A percentile compares a stretch with the other conserved stretches of the same genome.
These are phyloP conservation scores for Porites australiensis DNA, from an alignment of 64 coral and sea anemone species.

Conservation along the genomic window DNA sequence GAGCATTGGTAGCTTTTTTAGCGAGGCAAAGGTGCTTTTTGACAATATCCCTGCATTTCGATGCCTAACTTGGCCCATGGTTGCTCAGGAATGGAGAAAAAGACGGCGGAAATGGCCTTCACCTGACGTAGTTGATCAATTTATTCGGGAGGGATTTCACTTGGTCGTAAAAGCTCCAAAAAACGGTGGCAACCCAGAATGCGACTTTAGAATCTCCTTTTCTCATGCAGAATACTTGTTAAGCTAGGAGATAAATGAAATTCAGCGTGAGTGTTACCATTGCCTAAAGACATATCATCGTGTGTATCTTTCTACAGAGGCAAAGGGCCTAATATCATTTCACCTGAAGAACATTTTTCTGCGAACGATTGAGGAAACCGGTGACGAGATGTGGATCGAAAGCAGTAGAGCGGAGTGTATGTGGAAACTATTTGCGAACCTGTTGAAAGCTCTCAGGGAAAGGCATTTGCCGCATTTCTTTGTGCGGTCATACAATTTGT, in stretches of 20 bases:
- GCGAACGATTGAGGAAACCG: conserved; percentile 75
- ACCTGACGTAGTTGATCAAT: conserved; percentile 8
- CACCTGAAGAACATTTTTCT: conserved; percentile 76
- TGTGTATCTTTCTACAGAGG: conserved; percentile 38
- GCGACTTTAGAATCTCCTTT: conserved; percentile 74
- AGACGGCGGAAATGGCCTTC: conserved; percentile 69
- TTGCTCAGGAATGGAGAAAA: conserved; percentile 46
- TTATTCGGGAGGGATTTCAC: conserved; percentile 69
- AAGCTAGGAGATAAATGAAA: conserved; percentile 62
- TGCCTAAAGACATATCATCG: conserved; percentile 71
- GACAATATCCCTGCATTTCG: conserved; percentile 64
- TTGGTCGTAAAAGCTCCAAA: conserved; percentile 62
- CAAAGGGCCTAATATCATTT: conserved; percentile 45
- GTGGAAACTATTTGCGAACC: conserved; percentile 37
- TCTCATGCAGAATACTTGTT: conserved; percentile 72
- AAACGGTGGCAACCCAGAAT: conserved; percentile 41
- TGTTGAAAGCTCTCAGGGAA: neutral
- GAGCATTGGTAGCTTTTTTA: conserved; percentile 3
- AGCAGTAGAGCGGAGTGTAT: conserved; percentile 66
- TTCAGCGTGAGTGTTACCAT: conserved; percentile 75
- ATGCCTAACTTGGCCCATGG: conserved; percentile 39
- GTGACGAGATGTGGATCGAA: conserved; percentile 68
- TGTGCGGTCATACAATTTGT: conserved; percentile 63
- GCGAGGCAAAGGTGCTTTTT: neutral
- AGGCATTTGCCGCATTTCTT: conserved; percentile 70